Evolutionary conservation across 2,888 invertebrate genomes (phyloP), one percentile per base, ranked within the genome.

Genomic region (Aspidapion aeneum): DNA sequence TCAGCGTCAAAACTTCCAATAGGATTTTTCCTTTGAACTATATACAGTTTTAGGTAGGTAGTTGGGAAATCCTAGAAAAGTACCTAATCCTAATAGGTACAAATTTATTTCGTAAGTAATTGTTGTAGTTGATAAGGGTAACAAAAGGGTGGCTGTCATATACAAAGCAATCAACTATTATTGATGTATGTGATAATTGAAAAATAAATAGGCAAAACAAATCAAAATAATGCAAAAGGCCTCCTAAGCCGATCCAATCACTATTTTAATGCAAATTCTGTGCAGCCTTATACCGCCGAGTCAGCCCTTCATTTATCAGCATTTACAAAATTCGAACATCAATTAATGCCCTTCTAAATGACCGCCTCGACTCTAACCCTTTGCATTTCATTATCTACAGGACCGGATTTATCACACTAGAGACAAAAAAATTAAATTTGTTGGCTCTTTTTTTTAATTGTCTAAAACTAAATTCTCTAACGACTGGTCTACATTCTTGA

Each of bases 281-380:
- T 35, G 35, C 35, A 35, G 35, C 3, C 35, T 35, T 12, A 12
- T 35, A 35, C 12, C 12, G 12, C 3, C 3, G 35, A n/a, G n/a
- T n/a, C n/a, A n/a, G n/a, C n/a, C n/a, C n/a, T 61, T 67, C 65
- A 67, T 65, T 67, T 63, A 65, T 67, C 67, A 63, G 67, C 55
- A 65, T 67, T 65, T 64, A 65, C 60, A 64, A 63, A 62, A 65
- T 67, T 66, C 62, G 63, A 66, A 63, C 62, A 63, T 63, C 60
- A 63, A 65, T 67, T 65, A 66, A 65, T 67, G 64, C 61, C 61
- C 62, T 61, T 59, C 63, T 58, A 35, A 64, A 61, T 66, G 66
- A 64, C 60, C 66, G 64, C 61, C 63, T 67, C 63, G 58, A 61
- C 61, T 58, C 64, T 61, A 62, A 63, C 65, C 67, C 67, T 63